Base-by-base conservation (phyloP, 2,113 vertebrate species). In the Ardeotis arabs region DNA sequence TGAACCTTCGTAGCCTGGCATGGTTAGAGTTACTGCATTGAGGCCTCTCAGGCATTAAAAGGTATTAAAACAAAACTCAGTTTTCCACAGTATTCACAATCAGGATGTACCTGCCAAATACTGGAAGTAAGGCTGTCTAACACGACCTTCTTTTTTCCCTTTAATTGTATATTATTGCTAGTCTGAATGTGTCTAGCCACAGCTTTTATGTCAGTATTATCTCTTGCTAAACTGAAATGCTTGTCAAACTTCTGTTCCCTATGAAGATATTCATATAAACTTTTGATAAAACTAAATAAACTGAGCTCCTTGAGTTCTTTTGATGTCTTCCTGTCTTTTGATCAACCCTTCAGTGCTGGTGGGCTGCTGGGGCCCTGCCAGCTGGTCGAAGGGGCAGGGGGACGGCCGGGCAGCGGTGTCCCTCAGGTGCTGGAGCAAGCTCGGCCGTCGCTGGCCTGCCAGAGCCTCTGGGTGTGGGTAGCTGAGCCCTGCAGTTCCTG, bases 201-300 rank as follows among this genome's bases (percentile, higher is more conserved):
- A 80, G 85, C 75, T 88, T 85, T 87, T 73, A 44, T 50, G 80
- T 94, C 90, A 87, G 89, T 94, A 86, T 95, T 82, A n/a, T 4
- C 58, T 85, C 39, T 7, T 80, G 81, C 94, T 67, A 6, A 82
- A 83, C 72, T 83, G 95, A 72, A 95, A 80, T 59, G 70, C 93
- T 82, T 94, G 95, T 94, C 50, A 81, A 89, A 80, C 35, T 47
- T 84, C 49, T 96, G 90, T 95, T 91, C 69, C 92, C 49, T 79
- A 31, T 62, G 91, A 78, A 95, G 91, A 44, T 62, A 76, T 37
- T 82, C 49, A 95, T 50, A 97, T 91, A 87, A 96, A 97, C 78
- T 88, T 85, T 23, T 66, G 91, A 94, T 89, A 82, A 95, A 93
- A 94, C 69, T 27, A 80, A 96, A 96, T 96, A 97, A 96, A 97